phyloP scores from a whole-genome alignment of 2,113 vertebrate genomes.

The Amia ocellicauda region DNA sequence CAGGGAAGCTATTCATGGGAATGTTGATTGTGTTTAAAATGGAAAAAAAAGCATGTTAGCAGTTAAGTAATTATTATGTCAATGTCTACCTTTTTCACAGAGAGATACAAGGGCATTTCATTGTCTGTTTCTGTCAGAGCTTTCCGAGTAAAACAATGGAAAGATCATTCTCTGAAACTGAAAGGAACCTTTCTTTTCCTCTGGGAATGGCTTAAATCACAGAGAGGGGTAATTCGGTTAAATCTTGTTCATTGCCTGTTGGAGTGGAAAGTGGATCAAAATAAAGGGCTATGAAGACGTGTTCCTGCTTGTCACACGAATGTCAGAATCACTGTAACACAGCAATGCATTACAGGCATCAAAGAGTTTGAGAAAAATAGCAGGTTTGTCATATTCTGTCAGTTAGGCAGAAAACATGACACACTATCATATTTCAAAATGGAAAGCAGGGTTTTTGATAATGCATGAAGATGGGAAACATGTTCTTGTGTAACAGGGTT shows the following conservation, averaged over 20 bases:
- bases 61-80: conserved; percentile 1
- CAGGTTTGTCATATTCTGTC: conserved; percentile 2
- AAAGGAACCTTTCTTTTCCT: background rate
- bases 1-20: no score
- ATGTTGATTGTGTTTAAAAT: background rate
- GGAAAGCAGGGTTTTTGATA: no score
- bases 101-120: background rate
- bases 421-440: background rate
- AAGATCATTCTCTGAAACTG: background rate
- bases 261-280: conserved; percentile 12
- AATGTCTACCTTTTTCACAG: background rate
- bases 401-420: background rate
- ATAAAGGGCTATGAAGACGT: background rate
- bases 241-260: conserved; percentile 7
- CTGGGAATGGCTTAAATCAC: background rate
- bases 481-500: no score
- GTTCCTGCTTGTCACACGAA: conserved; percentile 12
- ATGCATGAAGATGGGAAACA: no score
- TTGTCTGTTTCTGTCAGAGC: background rate
- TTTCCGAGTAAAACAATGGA: conserved; percentile 6
- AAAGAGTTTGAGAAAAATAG: conserved; percentile 12
- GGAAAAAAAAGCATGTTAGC: background rate
- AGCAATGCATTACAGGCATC: conserved; percentile 4
- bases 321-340: conserved; percentile 13
- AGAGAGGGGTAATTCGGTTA: conserved; percentile 14